These are phyloP conservation scores for Heliconius hewitsoni DNA, from an alignment of 1,140 invertebrate species.

Conservation along the genomic window DNA sequence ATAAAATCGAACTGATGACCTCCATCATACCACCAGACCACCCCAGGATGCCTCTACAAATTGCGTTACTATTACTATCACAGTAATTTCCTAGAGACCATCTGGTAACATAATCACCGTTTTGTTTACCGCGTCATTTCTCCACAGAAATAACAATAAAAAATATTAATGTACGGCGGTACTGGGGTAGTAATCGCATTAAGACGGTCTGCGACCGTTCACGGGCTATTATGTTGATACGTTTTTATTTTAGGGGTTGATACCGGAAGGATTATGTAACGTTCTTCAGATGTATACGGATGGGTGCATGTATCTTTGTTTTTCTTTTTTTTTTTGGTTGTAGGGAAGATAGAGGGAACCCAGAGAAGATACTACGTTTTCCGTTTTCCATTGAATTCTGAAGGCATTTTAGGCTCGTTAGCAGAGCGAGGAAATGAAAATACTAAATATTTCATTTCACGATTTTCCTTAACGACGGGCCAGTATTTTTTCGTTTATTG, in stretches of 20 bases:
- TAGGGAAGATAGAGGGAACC: too few species aligned
- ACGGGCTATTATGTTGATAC: constrained; percentile 69
- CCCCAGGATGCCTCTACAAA: neutral
- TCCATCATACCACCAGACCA: neutral
- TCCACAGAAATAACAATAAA: constrained; percentile 59
- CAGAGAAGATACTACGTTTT: too few species aligned
- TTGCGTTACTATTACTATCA: neutral
- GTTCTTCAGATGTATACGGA: neutral
- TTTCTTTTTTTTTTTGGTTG: neutral
- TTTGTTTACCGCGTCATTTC: constrained; percentile 73
- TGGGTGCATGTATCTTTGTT: neutral
- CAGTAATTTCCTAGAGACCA: constrained; percentile 26
- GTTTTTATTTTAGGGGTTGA: constrained; percentile 59
- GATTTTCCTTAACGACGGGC: too few species aligned
- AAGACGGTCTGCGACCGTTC: constrained; percentile 65
- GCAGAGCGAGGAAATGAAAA: too few species aligned
- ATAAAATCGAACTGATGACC: neutral
- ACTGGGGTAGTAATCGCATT: constrained; percentile 66
- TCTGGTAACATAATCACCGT: constrained; percentile 55
- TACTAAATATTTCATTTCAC: too few species aligned
- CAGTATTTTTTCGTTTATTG: too few species aligned
- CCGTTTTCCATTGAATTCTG: too few species aligned
- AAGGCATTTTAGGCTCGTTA: too few species aligned
- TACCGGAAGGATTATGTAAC: constrained; percentile 53
- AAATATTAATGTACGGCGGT: constrained; percentile 62